Evolutionary conservation across 1,140 invertebrate genomes (phyloP).

Genomic region (Potamilus streckersoni): DNA sequence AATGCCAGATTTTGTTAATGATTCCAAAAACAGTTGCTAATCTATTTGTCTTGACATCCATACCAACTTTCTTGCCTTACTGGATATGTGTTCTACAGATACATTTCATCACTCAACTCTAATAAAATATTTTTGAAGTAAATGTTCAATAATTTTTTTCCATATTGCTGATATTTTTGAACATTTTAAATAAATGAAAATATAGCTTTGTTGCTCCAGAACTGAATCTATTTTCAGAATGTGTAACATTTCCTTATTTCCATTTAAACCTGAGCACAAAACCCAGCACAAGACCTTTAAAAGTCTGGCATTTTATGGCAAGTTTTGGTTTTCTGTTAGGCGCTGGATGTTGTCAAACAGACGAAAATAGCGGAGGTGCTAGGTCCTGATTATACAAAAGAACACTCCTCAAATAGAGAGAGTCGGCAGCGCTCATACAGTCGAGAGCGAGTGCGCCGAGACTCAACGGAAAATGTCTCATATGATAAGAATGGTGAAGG

Average conservation of each 20-base stretch:
- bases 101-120: too few species aligned
- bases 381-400: slow-evolving; percentile 56
- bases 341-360: slow-evolving; percentile 90
- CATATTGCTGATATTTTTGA: not conserved
- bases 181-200: not conserved
- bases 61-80: too few species aligned
- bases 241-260: not conserved
- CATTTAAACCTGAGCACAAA: too few species aligned
- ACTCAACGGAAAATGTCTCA: slow-evolving; percentile 75
- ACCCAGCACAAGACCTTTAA: too few species aligned
- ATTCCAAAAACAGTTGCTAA: too few species aligned
- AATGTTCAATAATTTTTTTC: not conserved
- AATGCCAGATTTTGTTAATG: too few species aligned
- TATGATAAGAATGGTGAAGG: slow-evolving; percentile 70
- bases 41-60: too few species aligned
- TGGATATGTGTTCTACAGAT: too few species aligned
- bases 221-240: not conserved
- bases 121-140: too few species aligned
- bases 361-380: slow-evolving; percentile 83
- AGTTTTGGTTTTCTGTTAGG: slow-evolving; percentile 72
- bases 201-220: not conserved
- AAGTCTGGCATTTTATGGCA: slow-evolving; percentile 25
- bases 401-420: slow-evolving; percentile 57
- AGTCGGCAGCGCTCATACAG: slow-evolving; percentile 66
- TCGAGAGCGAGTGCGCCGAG: slow-evolving; percentile 72